Conservation (phyloP, 2,113 vertebrate species). For the Petrocephalus microphthalmus region DNA sequence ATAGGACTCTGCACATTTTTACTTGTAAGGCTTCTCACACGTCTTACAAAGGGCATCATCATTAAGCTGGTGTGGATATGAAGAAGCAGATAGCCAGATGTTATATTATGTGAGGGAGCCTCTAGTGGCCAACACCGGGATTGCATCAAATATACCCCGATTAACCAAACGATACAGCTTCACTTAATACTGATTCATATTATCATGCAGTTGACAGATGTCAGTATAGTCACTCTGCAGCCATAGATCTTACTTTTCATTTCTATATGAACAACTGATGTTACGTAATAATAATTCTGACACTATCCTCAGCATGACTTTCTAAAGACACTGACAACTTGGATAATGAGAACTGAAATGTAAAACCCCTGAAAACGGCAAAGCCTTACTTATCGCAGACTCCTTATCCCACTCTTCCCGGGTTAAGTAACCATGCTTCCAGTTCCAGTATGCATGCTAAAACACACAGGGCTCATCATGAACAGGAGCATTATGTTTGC, state of each 20-base stretch:
- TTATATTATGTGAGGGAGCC: constrained; percentile 15
- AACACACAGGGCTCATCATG: not conserved
- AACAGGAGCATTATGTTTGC: too few relatives aligned
- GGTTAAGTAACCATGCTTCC: not conserved
- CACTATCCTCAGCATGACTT: not conserved
- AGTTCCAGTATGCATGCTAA: not conserved
- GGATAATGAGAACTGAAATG: not conserved
- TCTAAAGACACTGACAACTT: not conserved
- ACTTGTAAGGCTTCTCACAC: not conserved
- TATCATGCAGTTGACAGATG: not conserved
- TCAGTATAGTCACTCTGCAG: not conserved
- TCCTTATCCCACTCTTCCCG: not conserved
- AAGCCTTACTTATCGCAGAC: not conserved
- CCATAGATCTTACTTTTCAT: not conserved
- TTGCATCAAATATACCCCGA: not conserved
- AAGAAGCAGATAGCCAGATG: not conserved
- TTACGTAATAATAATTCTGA: not conserved
- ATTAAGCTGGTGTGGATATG: not conserved
- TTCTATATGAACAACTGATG: not conserved
- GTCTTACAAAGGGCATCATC: not conserved
- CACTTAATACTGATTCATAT: not conserved
- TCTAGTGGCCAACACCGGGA: constrained; percentile 2
- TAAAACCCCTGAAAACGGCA: not conserved
- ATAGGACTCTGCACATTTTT: not conserved
- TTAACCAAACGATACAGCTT: not conserved